Conservation (phyloP, 2,888 invertebrate species). For the Ceratothoa steindachneri region DNA sequence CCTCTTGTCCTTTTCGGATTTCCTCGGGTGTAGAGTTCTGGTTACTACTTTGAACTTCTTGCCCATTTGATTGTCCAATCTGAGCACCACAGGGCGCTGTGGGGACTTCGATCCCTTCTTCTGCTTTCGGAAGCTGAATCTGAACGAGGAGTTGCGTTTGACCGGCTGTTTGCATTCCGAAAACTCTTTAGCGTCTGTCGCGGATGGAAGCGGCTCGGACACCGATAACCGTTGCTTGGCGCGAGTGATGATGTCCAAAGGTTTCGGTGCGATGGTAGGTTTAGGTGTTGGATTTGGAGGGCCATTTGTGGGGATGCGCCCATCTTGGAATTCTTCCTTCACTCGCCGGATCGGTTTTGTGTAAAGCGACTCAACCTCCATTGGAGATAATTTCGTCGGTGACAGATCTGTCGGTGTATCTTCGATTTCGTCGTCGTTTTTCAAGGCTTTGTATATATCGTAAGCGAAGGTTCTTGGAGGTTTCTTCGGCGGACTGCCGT, state of each 20-base stretch:
- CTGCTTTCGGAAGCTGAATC: not conserved
- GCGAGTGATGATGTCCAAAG: constrained; percentile 26
- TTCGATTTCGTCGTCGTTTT: not conserved
- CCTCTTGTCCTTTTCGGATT: not conserved
- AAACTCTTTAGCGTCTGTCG: not conserved
- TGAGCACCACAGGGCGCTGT: not conserved
- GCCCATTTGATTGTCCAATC: not conserved
- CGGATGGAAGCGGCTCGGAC: not conserved
- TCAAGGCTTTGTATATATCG: constrained; percentile 24
- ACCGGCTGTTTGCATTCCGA: not conserved
- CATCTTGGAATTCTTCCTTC: no score
- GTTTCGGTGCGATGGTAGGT: constrained; percentile 35
- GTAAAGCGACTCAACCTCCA: constrained; percentile 19
- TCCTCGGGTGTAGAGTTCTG: not conserved
- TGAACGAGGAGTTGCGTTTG: not conserved
- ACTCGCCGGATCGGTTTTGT: constrained; percentile 25
- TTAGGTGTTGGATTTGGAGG: not conserved
- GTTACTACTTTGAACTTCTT: not conserved
- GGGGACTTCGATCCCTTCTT: not conserved
- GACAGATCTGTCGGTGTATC: not conserved
- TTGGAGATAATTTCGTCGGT: not conserved
- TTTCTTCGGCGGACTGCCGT: constrained; percentile 32
- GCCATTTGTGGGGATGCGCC: not conserved
- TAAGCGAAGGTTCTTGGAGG: constrained; percentile 42
- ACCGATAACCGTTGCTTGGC: constrained; percentile 15